Evolutionary conservation across 2,888 invertebrate species (phyloP).

Genomic region (Lasius platythorax): DNA sequence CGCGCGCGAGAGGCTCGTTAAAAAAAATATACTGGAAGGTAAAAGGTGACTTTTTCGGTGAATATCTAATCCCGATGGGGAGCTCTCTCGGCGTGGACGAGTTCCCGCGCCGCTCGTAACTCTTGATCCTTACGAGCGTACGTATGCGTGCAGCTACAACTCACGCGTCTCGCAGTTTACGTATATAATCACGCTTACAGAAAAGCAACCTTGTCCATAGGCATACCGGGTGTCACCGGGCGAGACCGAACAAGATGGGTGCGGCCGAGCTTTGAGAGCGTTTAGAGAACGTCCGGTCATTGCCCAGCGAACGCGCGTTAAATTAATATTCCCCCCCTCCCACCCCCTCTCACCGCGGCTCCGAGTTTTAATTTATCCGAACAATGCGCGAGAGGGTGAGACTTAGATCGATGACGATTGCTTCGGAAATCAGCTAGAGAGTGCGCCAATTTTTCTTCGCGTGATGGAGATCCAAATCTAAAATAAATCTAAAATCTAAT

Average conservation of each 20-base stretch:
- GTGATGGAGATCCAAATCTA: neutral
- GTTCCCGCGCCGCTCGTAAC: slow-evolving; percentile 40
- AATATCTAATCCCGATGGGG: slow-evolving; percentile 5
- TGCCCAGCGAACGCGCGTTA: slow-evolving; percentile 57
- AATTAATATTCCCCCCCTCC: slow-evolving; percentile 42
- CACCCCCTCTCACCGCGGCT: neutral
- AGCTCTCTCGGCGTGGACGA: neutral
- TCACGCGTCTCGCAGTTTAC: slow-evolving; percentile 37
- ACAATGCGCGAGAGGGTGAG: slow-evolving; percentile 17
- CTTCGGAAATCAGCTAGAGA: slow-evolving; percentile 21
- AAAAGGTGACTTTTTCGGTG: neutral
- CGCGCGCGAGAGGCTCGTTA: neutral
- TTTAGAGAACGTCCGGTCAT: slow-evolving; percentile 59
- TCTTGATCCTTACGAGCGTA: slow-evolving; percentile 29
- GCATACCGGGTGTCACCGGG: slow-evolving; percentile 49
- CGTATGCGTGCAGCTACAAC: slow-evolving; percentile 28
- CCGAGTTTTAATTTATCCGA: slow-evolving; percentile 57
- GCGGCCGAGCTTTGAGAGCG: slow-evolving; percentile 61
- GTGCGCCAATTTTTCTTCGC: neutral
- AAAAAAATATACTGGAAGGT: neutral
- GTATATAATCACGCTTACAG: slow-evolving; percentile 38
- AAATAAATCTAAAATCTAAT: neutral
- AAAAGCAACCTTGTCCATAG: slow-evolving; percentile 50
- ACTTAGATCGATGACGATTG: neutral
- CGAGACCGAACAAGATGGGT: slow-evolving; percentile 48